Conservation (phyloP, 2,888 invertebrate genomes). For the Helleia helle region DNA sequence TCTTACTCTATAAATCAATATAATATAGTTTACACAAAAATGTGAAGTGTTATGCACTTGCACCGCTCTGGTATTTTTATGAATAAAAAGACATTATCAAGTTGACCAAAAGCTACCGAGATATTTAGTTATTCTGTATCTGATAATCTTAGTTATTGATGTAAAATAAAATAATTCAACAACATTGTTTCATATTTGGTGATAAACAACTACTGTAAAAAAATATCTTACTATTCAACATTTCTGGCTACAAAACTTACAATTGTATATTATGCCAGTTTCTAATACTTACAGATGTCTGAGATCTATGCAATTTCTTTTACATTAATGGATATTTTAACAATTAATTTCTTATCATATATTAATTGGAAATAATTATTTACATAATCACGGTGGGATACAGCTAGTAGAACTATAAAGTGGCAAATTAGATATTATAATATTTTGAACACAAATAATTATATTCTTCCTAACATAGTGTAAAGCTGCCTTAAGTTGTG, state of each 20-base stretch:
- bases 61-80: too few species aligned
- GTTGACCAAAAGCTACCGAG: neutral
- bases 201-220: neutral
- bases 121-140: neutral
- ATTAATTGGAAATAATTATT: constrained; percentile 5
- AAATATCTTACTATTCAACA: neutral
- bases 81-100: too few species aligned
- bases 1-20: neutral
- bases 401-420: neutral
- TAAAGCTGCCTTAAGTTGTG: constrained; percentile 19
- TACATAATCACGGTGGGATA: constrained; percentile 12
- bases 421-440: neutral
- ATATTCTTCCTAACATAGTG: neutral
- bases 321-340: neutral
- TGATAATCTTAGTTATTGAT: neutral
- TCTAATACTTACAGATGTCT: neutral
- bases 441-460: neutral
- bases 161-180: neutral
- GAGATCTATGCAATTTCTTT: constrained; percentile 1
- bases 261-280: neutral
- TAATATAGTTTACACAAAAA: too few species aligned
- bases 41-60: too few species aligned
- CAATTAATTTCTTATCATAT: constrained; percentile 1
- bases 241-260: neutral
- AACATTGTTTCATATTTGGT: neutral